Base-by-base conservation (phyloP, 2,113 vertebrate species). In the Motacilla alba region DNA sequence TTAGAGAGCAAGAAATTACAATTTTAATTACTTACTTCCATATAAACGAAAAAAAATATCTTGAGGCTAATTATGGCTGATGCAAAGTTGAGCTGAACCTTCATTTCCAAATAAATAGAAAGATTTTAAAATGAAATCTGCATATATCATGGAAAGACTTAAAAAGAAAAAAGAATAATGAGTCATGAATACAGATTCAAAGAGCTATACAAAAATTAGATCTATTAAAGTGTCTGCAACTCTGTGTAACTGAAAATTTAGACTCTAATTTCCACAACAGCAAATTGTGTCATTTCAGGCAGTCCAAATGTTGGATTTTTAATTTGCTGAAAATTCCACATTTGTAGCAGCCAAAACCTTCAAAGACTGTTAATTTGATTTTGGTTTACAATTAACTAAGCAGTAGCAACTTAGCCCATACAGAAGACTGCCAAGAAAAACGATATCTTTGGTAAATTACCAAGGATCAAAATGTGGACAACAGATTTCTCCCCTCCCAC, bases 321-420 rank as follows among this genome's bases (percentile, higher is more conserved):
- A 89, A 85, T 93, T 95, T 86, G 81, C 76, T 94, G 67, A 85
- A 82, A 82, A 72, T 79, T 95, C 90, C 90, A 83, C 60, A 53
- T 87, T 93, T 39, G 16, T 86, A 87, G 90, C 87, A 97, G 94
- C 93, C 93, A 94, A 87, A 83, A 96, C 95, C 89, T 96, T 97
- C 96, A 94, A 98, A 94, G 96, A 87, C 98, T 95, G 96, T 97
- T 98, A 98, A 98, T 98, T 98, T 98, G 98, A 98, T 97, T 98
- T 97, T 96, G 97, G 97, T 98, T 98, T 98, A 98, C 96, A 98
- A 97, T 98, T 97, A 98, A 95, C 97, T 97, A 97, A 87, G 96
- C 97, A 97, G 98, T 98, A 98, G 98, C 98, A 98, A 98, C 97
- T 97, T 96, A 91, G 95, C 89, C 94, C 72, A 64, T 86, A 60